Evolutionary conservation across 2,113 vertebrate species (phyloP).

Genomic region (Carassius carassius): DNA sequence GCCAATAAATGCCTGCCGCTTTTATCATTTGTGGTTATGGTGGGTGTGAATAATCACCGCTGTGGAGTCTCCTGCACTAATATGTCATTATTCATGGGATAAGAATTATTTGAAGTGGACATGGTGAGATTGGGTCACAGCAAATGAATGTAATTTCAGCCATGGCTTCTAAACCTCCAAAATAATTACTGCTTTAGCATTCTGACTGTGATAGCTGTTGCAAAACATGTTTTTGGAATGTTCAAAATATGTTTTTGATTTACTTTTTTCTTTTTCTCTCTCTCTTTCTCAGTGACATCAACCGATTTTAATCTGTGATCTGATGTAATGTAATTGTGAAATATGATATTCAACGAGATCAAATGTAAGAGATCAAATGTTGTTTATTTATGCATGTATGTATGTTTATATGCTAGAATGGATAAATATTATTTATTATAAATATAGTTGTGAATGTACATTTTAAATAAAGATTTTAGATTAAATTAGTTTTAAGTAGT

Average conservation of each 20-base stretch:
- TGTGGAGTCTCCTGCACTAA: background rate
- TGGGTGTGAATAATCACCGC: background rate
- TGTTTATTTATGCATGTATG: too few relatives aligned
- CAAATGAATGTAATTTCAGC: background rate
- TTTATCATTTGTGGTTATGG: background rate
- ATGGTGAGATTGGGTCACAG: background rate
- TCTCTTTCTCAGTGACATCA: background rate
- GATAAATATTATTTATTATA: too few relatives aligned
- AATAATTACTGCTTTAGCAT: background rate
- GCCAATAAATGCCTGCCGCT: slow-evolving; percentile 37
- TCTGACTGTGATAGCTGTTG: background rate
- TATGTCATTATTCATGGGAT: background rate
- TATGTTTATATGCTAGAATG: too few relatives aligned
- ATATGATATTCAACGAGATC: background rate
- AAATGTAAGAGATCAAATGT: background rate
- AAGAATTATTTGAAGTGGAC: slow-evolving; percentile 19
- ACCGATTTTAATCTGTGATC: background rate
- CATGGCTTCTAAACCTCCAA: background rate
- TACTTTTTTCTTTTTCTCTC: background rate
- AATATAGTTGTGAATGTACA: too few relatives aligned
- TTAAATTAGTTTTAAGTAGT: too few relatives aligned
- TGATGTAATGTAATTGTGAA: background rate
- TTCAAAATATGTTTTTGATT: background rate
- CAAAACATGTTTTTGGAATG: background rate
- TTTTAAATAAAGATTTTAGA: too few relatives aligned